A percentile compares a stretch with the other conserved stretches of the same genome.
phyloP scores from a whole-genome alignment of 1,140 invertebrate genomes.

The Megathymus violae region DNA sequence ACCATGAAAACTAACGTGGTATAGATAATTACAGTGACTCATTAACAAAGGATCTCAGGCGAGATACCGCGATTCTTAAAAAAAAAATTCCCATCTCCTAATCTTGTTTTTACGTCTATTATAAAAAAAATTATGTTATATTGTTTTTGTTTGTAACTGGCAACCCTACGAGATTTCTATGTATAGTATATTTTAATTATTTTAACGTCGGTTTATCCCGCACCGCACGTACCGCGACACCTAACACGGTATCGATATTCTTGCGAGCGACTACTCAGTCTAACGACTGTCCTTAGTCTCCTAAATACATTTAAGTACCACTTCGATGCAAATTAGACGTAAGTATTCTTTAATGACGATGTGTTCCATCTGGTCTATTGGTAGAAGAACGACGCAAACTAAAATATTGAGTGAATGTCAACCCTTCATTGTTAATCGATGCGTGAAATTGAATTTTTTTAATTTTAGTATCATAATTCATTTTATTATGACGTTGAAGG shows the following conservation, averaged over 20 bases:
- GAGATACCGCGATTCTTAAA: no score
- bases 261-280: not conserved
- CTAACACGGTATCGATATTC: not conserved
- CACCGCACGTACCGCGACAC: not conserved
- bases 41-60: no score
- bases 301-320: not conserved
- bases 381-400: not conserved
- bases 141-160: no score
- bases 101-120: no score
- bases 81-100: no score
- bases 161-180: conserved; percentile 1
- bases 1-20: no score
- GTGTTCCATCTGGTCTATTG: not conserved
- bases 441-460: no score
- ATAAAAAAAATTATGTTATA: no score
- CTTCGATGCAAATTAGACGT: not conserved
- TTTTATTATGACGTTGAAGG: no score
- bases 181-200: not conserved
- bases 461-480: no score
- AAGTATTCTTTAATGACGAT: not conserved
- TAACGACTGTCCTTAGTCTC: not conserved
- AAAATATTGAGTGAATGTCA: not conserved
- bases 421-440: no score
- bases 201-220: not conserved
- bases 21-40: no score